A percentile compares a stretch with the other conserved stretches of the same genome.
phyloP scores from a whole-genome alignment of 1,140 invertebrate genomes.

The Anoplolepis gracilipes region DNA sequence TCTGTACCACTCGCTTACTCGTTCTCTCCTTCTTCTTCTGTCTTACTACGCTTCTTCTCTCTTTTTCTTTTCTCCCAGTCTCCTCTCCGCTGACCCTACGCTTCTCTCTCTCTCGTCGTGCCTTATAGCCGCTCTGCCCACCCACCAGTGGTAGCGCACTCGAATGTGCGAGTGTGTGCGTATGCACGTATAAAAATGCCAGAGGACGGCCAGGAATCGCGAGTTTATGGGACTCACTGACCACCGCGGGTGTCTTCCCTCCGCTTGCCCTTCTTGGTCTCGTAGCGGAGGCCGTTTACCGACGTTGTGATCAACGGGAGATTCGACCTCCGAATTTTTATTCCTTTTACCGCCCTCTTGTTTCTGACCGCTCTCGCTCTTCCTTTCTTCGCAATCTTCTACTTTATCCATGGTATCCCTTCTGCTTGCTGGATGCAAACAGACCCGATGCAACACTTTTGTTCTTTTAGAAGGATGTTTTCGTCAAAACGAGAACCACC shows the following conservation, averaged over 20 bases:
- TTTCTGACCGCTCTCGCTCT: background rate
- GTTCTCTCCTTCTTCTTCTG: slow-evolving; percentile 37
- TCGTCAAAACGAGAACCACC: slow-evolving; percentile 49
- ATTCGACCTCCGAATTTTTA: slow-evolving; percentile 62
- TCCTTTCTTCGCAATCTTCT: background rate
- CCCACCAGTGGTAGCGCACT: slow-evolving; percentile 35
- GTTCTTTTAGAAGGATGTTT: slow-evolving; percentile 23
- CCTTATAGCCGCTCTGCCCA: slow-evolving; percentile 17
- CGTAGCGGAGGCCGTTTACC: slow-evolving; percentile 61
- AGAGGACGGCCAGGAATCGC: slow-evolving; percentile 51
- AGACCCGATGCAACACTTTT: slow-evolving; percentile 28
- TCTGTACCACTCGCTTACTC: slow-evolving; percentile 60
- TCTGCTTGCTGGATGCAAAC: background rate
- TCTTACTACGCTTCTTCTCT: slow-evolving; percentile 23
- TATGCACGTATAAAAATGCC: background rate
- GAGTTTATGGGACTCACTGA: slow-evolving; percentile 69
- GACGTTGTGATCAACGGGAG: slow-evolving; percentile 46
- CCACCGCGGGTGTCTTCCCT: slow-evolving; percentile 60
- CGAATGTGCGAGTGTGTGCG: slow-evolving; percentile 26
- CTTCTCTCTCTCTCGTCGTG: slow-evolving; percentile 48
- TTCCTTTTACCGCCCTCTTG: slow-evolving; percentile 23
- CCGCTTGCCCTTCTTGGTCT: slow-evolving; percentile 4
- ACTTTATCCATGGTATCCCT: background rate
- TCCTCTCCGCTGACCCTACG: slow-evolving; percentile 33
- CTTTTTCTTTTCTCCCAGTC: slow-evolving; percentile 11